These are phyloP conservation scores for Cyanoramphus novaezelandiae DNA, from an alignment of 2,113 vertebrate species.

Conservation along the genomic window DNA sequence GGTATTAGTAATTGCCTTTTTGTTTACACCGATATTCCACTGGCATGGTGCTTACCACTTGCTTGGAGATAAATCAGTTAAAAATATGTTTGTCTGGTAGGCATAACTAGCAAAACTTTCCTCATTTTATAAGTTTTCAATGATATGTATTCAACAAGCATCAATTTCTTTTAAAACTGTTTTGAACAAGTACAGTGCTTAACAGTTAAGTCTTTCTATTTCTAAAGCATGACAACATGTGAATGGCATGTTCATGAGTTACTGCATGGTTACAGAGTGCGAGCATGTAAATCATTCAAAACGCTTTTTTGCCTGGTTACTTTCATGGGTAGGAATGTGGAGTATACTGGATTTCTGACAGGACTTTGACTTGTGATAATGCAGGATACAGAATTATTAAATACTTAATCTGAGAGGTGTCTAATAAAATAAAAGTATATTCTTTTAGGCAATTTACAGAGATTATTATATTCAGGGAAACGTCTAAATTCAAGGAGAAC, in stretches of 20 bases:
- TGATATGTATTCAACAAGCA: background rate
- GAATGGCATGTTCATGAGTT: conserved; percentile 47
- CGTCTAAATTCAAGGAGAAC: background rate
- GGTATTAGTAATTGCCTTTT: background rate
- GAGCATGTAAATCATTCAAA: background rate
- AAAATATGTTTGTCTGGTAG: background rate
- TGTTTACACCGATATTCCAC: background rate
- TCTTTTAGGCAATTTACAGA: background rate
- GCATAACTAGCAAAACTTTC: background rate
- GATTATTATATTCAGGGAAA: background rate
- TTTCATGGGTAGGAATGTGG: background rate
- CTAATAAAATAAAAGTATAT: background rate
- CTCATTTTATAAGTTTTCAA: background rate
- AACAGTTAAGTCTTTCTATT: conserved; percentile 8
- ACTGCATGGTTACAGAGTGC: background rate
- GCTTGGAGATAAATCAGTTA: background rate
- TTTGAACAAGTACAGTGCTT: background rate
- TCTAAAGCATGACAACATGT: background rate
- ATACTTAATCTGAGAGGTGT: background rate
- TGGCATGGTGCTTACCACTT: background rate
- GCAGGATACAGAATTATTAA: background rate
- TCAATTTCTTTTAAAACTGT: background rate
- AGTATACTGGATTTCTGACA: conserved; percentile 11
- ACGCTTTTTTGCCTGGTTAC: background rate
- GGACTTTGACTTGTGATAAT: background rate